Percentiles rank a stretch among this genome's conserved stretches.
Evolutionary conservation across 2,888 invertebrate species (phyloP).

Genomic region (Slavum lentiscoides): DNA sequence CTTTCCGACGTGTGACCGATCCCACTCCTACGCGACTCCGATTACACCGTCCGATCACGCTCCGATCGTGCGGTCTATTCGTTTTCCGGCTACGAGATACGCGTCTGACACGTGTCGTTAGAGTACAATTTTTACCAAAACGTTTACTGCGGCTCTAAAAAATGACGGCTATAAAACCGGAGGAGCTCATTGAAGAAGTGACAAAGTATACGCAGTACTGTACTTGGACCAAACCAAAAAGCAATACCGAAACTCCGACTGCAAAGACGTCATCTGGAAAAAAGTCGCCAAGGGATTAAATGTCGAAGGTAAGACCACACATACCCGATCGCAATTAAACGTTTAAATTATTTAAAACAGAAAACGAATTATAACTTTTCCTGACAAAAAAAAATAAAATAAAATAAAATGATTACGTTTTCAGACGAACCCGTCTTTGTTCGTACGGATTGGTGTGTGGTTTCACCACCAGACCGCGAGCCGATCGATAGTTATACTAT

Average conservation of each 20-base stretch:
- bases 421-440: too few species aligned
- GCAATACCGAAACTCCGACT: background rate
- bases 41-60: conserved; percentile 2
- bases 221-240: background rate
- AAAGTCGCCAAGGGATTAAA: too few species aligned
- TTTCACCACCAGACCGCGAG: too few species aligned
- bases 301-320: too few species aligned
- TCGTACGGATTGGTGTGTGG: too few species aligned
- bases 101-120: background rate
- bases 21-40: background rate
- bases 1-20: background rate
- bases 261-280: background rate
- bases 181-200: background rate
- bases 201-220: background rate
- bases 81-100: background rate
- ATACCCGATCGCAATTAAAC: background rate
- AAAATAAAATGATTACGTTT: too few species aligned
- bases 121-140: background rate
- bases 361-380: too few species aligned
- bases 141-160: too few species aligned
- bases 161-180: background rate
- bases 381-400: too few species aligned
- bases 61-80: background rate
- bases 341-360: too few species aligned
- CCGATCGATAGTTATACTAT: too few species aligned